Percentiles rank a stretch among this genome's conserved stretches.
These are phyloP conservation scores for Melanotaenia parkinsoni DNA, from an alignment of 2,797 vertebrate genomes.

Conservation along the genomic window DNA sequence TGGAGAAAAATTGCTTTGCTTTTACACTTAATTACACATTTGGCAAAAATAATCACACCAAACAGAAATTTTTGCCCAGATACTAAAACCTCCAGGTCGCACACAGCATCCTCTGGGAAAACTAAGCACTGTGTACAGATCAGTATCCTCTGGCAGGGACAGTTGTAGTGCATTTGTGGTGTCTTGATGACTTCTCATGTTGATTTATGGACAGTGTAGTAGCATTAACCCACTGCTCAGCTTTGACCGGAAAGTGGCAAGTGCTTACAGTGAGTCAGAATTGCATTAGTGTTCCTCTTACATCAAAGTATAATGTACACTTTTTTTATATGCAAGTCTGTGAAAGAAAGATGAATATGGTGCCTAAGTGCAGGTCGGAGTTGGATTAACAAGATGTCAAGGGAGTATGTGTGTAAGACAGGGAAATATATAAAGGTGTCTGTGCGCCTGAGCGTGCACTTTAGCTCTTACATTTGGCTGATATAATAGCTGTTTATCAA, in stretches of 20 bases:
- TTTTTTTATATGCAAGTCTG: neutral
- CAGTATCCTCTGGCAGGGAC: conserved; percentile 15
- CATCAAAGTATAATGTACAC: neutral
- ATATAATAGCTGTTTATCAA: neutral
- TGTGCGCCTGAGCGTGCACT: conserved; percentile 1
- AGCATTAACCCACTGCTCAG: conserved; percentile 48
- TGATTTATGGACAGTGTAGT: conserved; percentile 29
- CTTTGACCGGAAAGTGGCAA: conserved; percentile 35
- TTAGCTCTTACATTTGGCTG: neutral
- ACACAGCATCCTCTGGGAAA: conserved; percentile 37
- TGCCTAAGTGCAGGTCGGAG: conserved; percentile 19
- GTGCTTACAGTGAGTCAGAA: conserved; percentile 37
- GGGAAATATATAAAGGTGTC: conserved; percentile 16
- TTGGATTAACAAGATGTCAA: conserved; percentile 52
- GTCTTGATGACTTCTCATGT: conserved; percentile 2
- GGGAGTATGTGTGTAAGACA: conserved; percentile 32
- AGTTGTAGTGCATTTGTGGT: neutral
- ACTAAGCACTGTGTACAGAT: conserved; percentile 22
- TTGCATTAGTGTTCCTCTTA: conserved; percentile 16
- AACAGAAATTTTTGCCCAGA: neutral
- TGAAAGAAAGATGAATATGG: conserved; percentile 4
- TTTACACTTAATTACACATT: neutral
- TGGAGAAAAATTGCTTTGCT: neutral
- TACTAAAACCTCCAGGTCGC: conserved; percentile 14
- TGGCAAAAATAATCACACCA: neutral